Evolutionary conservation across 2,888 invertebrate species (phyloP).

Genomic region (Mylabris sibirica): DNA sequence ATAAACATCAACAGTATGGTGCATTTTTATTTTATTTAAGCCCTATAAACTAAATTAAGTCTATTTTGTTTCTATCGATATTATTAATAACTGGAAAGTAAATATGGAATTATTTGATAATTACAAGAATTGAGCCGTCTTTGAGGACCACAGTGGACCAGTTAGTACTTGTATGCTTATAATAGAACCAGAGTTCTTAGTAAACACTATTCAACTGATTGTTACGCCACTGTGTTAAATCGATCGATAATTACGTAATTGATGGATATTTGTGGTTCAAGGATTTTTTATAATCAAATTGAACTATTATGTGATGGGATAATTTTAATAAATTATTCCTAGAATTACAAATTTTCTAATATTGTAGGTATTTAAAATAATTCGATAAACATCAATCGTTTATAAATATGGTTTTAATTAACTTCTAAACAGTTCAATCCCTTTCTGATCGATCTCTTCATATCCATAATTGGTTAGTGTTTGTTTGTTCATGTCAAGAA

Average conservation of each 20-base stretch:
- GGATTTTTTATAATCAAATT: background rate
- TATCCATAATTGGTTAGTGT: conserved; percentile 73
- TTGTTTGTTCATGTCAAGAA: conserved; percentile 74
- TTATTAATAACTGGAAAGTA: background rate
- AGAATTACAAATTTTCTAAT: conserved; percentile 46
- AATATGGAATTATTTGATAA: background rate
- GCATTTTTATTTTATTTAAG: too few relatives aligned
- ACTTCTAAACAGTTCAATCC: conserved; percentile 66
- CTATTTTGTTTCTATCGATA: conserved; percentile 54
- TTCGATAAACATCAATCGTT: too few relatives aligned
- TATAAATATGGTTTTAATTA: too few relatives aligned
- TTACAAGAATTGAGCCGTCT: too few relatives aligned
- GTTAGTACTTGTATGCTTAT: too few relatives aligned
- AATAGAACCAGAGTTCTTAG: too few relatives aligned
- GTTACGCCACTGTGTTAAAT: background rate
- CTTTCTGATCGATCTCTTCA: conserved; percentile 70
- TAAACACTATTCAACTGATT: too few relatives aligned
- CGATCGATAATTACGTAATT: background rate
- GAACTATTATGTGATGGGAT: background rate
- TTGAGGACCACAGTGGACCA: too few relatives aligned
- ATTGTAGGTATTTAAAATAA: too few relatives aligned
- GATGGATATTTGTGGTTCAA: background rate
- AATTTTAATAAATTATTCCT: background rate
- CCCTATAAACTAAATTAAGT: too few relatives aligned
- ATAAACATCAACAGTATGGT: too few relatives aligned